Base-by-base conservation (phyloP, 2,113 vertebrate species). In the Aptenodytes forsteri region DNA sequence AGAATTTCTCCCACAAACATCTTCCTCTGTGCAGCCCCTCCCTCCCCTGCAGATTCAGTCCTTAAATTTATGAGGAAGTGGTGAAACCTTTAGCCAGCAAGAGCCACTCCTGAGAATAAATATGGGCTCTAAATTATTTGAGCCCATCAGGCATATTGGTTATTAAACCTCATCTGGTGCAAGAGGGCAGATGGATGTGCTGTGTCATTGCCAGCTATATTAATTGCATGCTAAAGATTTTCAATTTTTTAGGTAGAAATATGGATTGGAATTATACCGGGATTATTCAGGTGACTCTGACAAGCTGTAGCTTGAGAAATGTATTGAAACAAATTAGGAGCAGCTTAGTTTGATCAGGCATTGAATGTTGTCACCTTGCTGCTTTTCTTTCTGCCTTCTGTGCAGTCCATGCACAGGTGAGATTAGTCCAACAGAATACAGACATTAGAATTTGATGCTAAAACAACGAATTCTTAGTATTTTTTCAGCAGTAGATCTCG, bases 121-220 rank as follows among this genome's bases (percentile, higher is more conserved):
- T 95, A 82, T 32, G 70, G 71, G 67, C 75, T 94, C 71, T 97
- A 93, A 97, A 97, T 97, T 97, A 96, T 93, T 91, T 49, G 70
- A 97, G 75, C 91, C 93, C 26, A 10, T 59, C 1, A 32, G 90
- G 89, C 22, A 23, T 75, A 20, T 85, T 83, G 85, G 82, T 96
- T 97, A 95, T 96, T 97, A 91, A 94, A 75, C 56, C 25, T 76
- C 3, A 21, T 83, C 71, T 71, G 81, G 83, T 61, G 83, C 40
- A 21, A 69, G 87, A 88, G 87, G 87, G 82, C 78, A 96, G 89
- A 96, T 89, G 87, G 87, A 93, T 96, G 91, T 86, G 82, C 86
- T 94, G 87, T 76, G 91, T 87, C 96, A 72, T 15, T 93, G 87
- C 91, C 92, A 91, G 79, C 71, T 90, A 8, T 55, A 90, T 88